Percentiles rank a stretch among this genome's conserved stretches.
These are phyloP conservation scores for Catocala nupta DNA, from an alignment of 2,888 invertebrate genomes.

Conservation along the genomic window DNA sequence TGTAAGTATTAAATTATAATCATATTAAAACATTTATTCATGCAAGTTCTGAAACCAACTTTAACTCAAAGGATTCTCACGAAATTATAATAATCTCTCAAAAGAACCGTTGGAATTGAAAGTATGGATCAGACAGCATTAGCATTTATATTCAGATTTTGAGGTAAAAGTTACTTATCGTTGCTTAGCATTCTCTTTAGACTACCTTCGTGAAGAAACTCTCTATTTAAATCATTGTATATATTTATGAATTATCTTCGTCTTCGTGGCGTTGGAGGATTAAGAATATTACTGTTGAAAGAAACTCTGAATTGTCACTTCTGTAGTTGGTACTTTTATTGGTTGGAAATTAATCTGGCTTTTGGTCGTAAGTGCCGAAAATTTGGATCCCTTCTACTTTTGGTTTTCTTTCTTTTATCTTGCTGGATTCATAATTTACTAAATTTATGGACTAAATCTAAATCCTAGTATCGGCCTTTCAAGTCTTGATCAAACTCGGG, in stretches of 20 bases:
- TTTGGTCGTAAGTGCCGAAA: too few relatives aligned
- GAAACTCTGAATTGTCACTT: constrained; percentile 28
- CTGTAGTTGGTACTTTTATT: constrained; percentile 10
- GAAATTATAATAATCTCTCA: constrained; percentile 83
- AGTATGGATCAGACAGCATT: constrained; percentile 81
- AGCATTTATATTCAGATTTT: constrained; percentile 83
- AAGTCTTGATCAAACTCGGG: too few relatives aligned
- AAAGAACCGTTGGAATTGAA: constrained; percentile 77
- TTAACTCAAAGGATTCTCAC: constrained; percentile 76
- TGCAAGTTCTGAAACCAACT: constrained; percentile 71
- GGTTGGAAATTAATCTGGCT: too few relatives aligned
- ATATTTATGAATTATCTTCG: constrained; percentile 44
- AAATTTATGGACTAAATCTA: too few relatives aligned
- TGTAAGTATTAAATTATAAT: constrained; percentile 16
- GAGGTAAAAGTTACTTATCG: constrained; percentile 80
- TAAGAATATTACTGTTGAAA: constrained; percentile 45
- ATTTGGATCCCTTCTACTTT: too few relatives aligned
- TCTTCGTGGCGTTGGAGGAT: constrained; percentile 38
- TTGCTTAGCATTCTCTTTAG: constrained; percentile 68
- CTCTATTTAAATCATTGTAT: constrained; percentile 45
- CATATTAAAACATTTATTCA: constrained; percentile 71
- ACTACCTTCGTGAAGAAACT: constrained; percentile 40
- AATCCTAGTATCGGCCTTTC: too few relatives aligned
- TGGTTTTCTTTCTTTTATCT: too few relatives aligned
- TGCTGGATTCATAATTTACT: too few relatives aligned